Conservation (phyloP, 2,797 vertebrate genomes). For the Halcyon badia region DNA sequence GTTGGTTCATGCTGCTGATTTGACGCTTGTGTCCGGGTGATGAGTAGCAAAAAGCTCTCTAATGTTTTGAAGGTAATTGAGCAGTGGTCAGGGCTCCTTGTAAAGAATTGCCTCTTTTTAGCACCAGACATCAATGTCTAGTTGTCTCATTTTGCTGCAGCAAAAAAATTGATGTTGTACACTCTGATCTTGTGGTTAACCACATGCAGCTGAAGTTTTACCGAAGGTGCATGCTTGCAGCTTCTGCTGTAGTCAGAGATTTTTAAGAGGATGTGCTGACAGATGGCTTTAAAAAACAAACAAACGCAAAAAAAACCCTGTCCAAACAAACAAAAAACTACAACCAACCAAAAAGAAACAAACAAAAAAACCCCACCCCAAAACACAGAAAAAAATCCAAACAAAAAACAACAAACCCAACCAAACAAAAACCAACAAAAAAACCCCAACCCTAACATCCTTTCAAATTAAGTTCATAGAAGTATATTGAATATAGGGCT, state of each 20-base stretch:
- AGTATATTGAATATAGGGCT: background rate
- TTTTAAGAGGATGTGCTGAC: background rate
- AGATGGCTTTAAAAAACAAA: background rate
- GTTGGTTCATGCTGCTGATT: background rate
- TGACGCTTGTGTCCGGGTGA: background rate
- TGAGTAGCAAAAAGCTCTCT: background rate
- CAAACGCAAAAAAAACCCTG: no score
- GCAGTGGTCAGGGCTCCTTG: background rate
- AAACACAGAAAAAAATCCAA: no score
- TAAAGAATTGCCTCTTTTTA: background rate
- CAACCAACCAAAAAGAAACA: no score
- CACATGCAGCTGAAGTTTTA: accelerated
- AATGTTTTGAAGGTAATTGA: background rate
- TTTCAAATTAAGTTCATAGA: background rate
- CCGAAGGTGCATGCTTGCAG: background rate
- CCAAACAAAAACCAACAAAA: no score
- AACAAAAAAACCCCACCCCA: no score
- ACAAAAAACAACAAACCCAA: no score
- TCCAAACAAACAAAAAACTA: no score
- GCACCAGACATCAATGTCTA: background rate
- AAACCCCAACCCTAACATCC: accelerated
- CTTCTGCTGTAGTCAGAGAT: background rate
- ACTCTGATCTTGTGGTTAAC: background rate
- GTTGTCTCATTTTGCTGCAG: background rate
- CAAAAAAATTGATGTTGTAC: background rate